Evolutionary conservation across 2,113 vertebrate genomes (phyloP), one percentile per base, ranked within the genome.

Genomic region (Pterocles burchelli): DNA sequence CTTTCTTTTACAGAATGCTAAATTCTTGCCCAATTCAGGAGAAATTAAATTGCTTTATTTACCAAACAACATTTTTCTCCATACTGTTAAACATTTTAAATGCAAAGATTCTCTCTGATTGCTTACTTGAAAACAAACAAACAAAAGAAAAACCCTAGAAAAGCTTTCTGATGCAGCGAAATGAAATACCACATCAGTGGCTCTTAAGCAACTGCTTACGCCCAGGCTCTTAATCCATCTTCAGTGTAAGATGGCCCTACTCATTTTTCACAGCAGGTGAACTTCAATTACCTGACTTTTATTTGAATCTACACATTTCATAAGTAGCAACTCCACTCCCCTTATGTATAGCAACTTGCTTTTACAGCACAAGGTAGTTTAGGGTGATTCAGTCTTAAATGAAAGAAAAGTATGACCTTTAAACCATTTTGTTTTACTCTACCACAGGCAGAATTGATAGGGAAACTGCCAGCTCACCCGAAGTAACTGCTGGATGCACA

Each of bases 301-400:
- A 13, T 85, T 79, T 51, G 52, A 85, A 16, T 52, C 58, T 72
- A 28, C 3, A 41, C 49, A 82, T 75, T 72, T 75, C 28, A 2
- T 61, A 89, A 29, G 9, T 15, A 93, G 22, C 6, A 84, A 58
- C 41, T 41, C 36, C 12, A 48, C 21, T 88, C 74, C 20, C 17
- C n/a, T n/a, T 49, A 51, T 0, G 1, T 11, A n/a, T 6, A 79
- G 7, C 10, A 57, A 49, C 31, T 71, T 76, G n/a, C 26, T 82
- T 89, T 82, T 57, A 70, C 11, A 88, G 67, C 43, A 65, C 21
- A 12, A 66, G 19, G 31, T 29, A 76, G 29, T 48, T 87, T 55
- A 57, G 26, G 33, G 51, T 73, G 33, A 90, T 48, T 48, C 14
- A 9, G 25, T 7, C 20, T 66, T 34, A 70, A 79, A 31, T 49